phyloP scores from a whole-genome alignment of 2,113 vertebrate genomes.

The Lonchura striata region DNA sequence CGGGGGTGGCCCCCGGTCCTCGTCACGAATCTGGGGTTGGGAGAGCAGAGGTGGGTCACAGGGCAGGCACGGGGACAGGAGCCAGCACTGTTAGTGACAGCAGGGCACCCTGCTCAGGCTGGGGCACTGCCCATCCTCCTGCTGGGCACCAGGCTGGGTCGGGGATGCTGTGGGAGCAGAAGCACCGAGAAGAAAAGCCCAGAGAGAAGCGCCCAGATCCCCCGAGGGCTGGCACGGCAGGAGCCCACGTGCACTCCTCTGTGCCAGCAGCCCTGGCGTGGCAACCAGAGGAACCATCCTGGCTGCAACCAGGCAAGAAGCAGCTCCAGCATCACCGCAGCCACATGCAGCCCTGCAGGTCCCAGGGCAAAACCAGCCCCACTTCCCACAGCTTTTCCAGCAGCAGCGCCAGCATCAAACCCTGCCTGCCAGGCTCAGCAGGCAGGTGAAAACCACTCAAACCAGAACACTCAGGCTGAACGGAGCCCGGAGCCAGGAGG shows the following conservation, averaged over 20 bases:
- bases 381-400: rapidly evolving
- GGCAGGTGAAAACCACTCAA: neutral
- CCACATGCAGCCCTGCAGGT: neutral
- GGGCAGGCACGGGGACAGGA: rapidly evolving
- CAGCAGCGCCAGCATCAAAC: neutral
- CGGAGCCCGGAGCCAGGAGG: neutral
- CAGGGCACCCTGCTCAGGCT: neutral
- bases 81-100: rapidly evolving
- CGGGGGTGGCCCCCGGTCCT: constrained; percentile 78
- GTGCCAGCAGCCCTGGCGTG: neutral
- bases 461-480: rapidly evolving
- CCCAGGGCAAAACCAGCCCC: neutral
- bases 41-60: neutral
- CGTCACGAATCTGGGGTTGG: constrained; percentile 87
- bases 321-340: rapidly evolving
- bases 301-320: neutral
- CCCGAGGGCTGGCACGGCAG: rapidly evolving
- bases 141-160: rapidly evolving
- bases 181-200: neutral
- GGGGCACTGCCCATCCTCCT: neutral
- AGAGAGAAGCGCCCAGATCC: rapidly evolving
- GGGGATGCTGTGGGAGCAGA: neutral
- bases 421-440: neutral
- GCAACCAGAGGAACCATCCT: rapidly evolving
- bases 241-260: rapidly evolving